Percentiles rank a stretch among this genome's conserved stretches.
Evolutionary conservation across 2,888 invertebrate genomes (phyloP).

Genomic region (Limnephilus marmoratus): DNA sequence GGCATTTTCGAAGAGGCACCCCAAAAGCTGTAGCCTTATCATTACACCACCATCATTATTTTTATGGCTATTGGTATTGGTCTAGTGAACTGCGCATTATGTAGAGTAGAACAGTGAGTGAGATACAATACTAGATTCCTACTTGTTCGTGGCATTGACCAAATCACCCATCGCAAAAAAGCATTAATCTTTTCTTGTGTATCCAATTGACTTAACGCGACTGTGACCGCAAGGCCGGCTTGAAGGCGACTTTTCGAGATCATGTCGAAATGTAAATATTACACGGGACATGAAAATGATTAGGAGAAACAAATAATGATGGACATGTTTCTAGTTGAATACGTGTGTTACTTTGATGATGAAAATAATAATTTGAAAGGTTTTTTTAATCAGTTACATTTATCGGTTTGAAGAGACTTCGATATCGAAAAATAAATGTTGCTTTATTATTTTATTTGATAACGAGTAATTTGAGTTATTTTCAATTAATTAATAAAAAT

Average conservation of each 20-base stretch:
- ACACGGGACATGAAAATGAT: neutral
- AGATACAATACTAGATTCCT: neutral
- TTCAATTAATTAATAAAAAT: too few species aligned
- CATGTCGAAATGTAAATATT: neutral
- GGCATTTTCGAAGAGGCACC: too few species aligned
- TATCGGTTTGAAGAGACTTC: too few species aligned
- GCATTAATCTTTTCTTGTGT: neutral
- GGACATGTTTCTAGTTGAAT: neutral
- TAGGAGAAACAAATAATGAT: neutral
- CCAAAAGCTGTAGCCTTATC: too few species aligned
- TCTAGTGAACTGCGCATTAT: neutral
- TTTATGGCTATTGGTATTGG: neutral
- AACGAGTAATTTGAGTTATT: too few species aligned
- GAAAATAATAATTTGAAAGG: neutral
- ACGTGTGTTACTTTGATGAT: neutral
- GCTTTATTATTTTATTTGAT: too few species aligned
- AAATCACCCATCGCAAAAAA: neutral
- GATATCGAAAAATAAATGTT: too few species aligned
- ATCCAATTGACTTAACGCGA: neutral
- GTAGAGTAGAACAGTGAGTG: neutral
- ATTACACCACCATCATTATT: neutral
- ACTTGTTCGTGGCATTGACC: neutral
- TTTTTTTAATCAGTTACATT: too few species aligned
- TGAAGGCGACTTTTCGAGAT: neutral
- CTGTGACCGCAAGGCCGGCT: neutral